Base-by-base conservation (phyloP, 2,888 invertebrate genomes). In the Phaedon cochleariae region DNA sequence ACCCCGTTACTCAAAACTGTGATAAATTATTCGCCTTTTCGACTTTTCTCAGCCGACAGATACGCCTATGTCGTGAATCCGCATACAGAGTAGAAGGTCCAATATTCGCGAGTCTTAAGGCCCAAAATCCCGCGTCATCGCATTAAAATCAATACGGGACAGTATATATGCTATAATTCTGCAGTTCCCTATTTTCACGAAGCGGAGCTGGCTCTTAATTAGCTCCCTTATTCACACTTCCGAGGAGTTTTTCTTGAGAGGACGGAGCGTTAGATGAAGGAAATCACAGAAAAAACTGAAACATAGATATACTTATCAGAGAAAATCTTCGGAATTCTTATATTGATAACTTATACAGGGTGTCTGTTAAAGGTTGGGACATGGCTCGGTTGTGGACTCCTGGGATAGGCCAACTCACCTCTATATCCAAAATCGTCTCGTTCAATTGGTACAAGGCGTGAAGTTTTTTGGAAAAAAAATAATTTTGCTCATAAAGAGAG, bases 121-220 rank as follows among this genome's bases (percentile, higher is more conserved):
- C 74, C 78, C 75, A 76, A 74, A 80, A 76, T 82, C 77, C 77
- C 73, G 67, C 77, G 78, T 76, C 69, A 73, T 74, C 75, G 80
- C 82, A 82, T 82, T 82, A 83, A 82, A 83, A 83, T 83, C 83
- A 82, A 83, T 83, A 83, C 82, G 77, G 80, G 80, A 80, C 79
- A 82, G 77, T 62, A 58, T 81, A 80, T 81, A 82, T 82, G 79
- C 80, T 79, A 82, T 82, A 81, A 82, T 82, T 83, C 82, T 83
- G 81, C 81, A 81, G 82, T 80, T 81, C 80, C 74, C 80, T 76
- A 81, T 64, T 46, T 45, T 52, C 63, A 52, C 49, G 26, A 58
- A 52, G 58, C 58, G 55, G 48, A 37, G 34, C 17, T n/a, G 45
- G 12, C 18, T 57, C 45, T 22, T 57, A 57, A 57, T 57, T 57